Percentiles rank a stretch among this genome's conserved stretches.
phyloP scores from a whole-genome alignment of 1,140 invertebrate genomes.

The Hyles vespertilio region DNA sequence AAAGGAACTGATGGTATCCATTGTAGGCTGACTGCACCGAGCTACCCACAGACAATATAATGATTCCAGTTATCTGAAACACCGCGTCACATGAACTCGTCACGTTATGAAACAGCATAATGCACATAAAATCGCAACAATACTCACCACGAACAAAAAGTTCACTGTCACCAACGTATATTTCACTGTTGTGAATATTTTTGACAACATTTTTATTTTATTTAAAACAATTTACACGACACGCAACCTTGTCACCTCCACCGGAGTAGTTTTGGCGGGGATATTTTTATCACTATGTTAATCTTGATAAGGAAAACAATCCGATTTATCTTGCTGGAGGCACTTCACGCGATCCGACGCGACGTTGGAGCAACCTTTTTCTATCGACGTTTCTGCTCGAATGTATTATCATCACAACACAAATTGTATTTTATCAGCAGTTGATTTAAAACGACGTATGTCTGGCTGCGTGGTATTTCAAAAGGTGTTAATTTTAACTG shows the following conservation, averaged over 20 bases:
- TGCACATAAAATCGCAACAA: background rate
- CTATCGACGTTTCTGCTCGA: no score
- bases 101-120: conserved; percentile 11
- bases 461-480: conserved; percentile 8
- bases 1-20: conserved; percentile 81
- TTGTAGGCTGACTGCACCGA: conserved; percentile 80
- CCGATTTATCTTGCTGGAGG: conserved; percentile 52
- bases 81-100: conserved; percentile 24
- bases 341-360: background rate
- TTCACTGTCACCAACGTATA: conserved; percentile 60
- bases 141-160: conserved; percentile 67
- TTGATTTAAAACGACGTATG: no score
- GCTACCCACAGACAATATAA: conserved; percentile 81
- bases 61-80: conserved; percentile 83
- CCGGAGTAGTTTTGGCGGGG: conserved; percentile 43
- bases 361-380: background rate
- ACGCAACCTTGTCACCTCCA: conserved; percentile 27
- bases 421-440: no score
- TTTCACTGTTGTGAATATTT: conserved; percentile 70
- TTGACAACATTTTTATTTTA: conserved; percentile 54
- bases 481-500: conserved; percentile 16
- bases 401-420: no score
- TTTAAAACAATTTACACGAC: conserved; percentile 14
- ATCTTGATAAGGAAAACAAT: conserved; percentile 72
- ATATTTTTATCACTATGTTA: conserved; percentile 69